Evolutionary conservation across 2,888 invertebrate genomes (phyloP), one percentile per base, ranked within the genome.

Genomic region (Disparrhopalites patrizii): DNA sequence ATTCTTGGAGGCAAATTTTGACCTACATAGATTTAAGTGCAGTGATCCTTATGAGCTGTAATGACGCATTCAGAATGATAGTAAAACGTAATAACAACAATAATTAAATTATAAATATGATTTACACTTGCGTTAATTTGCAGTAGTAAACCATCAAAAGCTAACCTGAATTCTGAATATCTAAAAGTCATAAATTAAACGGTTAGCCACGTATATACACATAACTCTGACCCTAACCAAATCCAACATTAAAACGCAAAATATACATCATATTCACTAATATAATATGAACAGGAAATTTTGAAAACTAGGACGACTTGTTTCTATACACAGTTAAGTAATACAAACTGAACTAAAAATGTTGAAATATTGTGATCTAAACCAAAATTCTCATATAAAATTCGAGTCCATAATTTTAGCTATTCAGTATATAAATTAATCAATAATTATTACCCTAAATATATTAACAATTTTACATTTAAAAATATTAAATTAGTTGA

Each of bases 401-500:
- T 61, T 61, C 47, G 31, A 20, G 47, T 33, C 50, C 8, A 27
- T 25, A 55, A 57, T 47, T 47, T 8, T 36, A 8, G 15, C 40
- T 25, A 38, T 23, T 56, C 13, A 31, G 55, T 25, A 30, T 57
- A 61, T 61, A 61, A 61, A 51, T 61, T 61, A 57, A 57, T n/a
- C n/a, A n/a, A n/a, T n/a, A 56, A 36, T 40, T 8, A 47, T 47
- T 47, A 40, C 40, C 40, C 25, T 47, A 7, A 8, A 8, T 23
- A 23, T 47, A 15, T 15, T 31, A n/a, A n/a, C 36, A 55, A 7
- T 36, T n/a, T 56, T 30, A 33, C 51, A 63, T 47, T 61, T 40
- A 63, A 43, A 54, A 55, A 63, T 40, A n/a, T 55, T 63, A 47
- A 56, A 38, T 63, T 63, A 63, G 31, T 63, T 63, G 28, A 63